These are phyloP conservation scores for Tridacna gigas DNA, from an alignment of 2,888 invertebrate species.

Conservation along the genomic window DNA sequence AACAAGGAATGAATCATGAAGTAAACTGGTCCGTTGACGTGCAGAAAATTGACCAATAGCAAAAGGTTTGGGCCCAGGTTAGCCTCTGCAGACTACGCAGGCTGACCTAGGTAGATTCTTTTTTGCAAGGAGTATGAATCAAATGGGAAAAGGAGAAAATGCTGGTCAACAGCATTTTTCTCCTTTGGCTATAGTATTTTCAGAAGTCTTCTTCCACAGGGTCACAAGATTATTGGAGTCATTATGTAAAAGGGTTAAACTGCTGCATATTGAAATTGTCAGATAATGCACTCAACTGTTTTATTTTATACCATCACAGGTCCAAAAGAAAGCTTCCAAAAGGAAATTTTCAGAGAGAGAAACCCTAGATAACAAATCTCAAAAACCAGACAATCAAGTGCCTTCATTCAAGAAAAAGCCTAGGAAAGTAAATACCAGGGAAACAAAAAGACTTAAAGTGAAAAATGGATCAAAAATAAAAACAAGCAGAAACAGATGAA, in stretches of 20 bases:
- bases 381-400: neutral
- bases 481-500: slow-evolving; percentile 27
- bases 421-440: neutral
- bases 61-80: too few species aligned
- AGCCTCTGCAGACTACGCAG: too few species aligned
- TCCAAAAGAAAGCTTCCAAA: slow-evolving; percentile 4
- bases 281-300: too few species aligned
- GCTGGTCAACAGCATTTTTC: neutral
- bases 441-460: slow-evolving; percentile 15
- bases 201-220: too few species aligned
- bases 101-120: too few species aligned
- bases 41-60: too few species aligned
- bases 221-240: too few species aligned
- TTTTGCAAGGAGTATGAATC: too few species aligned
- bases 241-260: too few species aligned
- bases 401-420: neutral
- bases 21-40: too few species aligned
- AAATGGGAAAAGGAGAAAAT: neutral
- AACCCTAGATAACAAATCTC: neutral
- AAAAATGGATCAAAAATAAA: slow-evolving; percentile 22
- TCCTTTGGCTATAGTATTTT: neutral
- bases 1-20: too few species aligned
- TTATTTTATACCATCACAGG: neutral
- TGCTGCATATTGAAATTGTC: too few species aligned
- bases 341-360: neutral